Base-by-base conservation (phyloP, 2,888 invertebrate species). In the Sycophila texana region DNA sequence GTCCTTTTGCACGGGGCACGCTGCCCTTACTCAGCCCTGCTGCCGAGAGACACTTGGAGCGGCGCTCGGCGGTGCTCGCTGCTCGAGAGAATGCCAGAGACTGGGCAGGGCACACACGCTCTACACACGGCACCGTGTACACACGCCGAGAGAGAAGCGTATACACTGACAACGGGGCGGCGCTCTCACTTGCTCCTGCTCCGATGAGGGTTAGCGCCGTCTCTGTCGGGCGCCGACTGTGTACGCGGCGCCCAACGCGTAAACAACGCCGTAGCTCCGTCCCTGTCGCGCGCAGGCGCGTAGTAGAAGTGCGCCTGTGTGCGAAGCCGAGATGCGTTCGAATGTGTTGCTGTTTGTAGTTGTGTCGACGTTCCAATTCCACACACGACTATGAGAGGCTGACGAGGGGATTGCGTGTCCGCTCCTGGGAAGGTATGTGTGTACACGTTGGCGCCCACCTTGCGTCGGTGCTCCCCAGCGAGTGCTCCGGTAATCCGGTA, bases 41-140 rank as follows among this genome's bases (percentile, higher is more conserved):
- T 39, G 39, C 10, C 39, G 39, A 39, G 39, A 39, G 39, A 39
- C 39, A 39, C 39, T 39, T 57, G 18, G 55, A 22, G 57, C 67
- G 12, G 18, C n/a, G 5, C 30, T 61, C 49, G 13, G 30, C 30
- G 57, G 63, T 75, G 75, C 66, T 77, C 77, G 20, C 72, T 18
- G 61, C 72, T 30, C 77, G 63, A 75, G 63, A 18, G 81, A 81
- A 78, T 81, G 78, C 81, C 77, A 72, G 72, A 75, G 74, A 81
- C 78, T 81, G 81, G 77, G 77, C 81, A 66, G 81, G 81, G 81
- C 78, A 63, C 65, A 47, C 70, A 63, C 74, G 68, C 47, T 39
- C 77, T 5, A 58, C 73, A 18, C 66, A 39, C 66, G n/a, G 10
- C 60, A 51, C 30, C 12, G 18, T 39, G 39, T 30, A 66, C 57